Base-by-base conservation (phyloP, 2,113 vertebrate species). In the Cephalophus harveyi region DNA sequence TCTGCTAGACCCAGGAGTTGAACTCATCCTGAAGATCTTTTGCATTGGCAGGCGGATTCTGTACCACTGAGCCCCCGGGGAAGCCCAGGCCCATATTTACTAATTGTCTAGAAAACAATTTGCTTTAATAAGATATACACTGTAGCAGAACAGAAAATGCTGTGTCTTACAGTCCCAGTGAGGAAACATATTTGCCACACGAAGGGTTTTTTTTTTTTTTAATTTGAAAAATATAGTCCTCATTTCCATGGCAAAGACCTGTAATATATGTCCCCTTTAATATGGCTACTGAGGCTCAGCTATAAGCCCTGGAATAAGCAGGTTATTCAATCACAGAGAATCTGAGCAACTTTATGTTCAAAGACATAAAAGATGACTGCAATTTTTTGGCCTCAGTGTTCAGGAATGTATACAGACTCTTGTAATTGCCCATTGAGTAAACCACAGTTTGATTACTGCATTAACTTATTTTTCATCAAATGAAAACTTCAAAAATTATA, bases 31-130 rank as follows among this genome's bases (percentile, higher is more conserved):
- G 7, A 4, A 30, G 62, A 33, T n/a, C 62, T 9, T 64, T 15
- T 64, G 3, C 62, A 19, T 5, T 0, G 16, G 2, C 3, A 67
- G 33, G 62, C 0, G 0, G 62, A n/a, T 67, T 19, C 16, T 67
- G 1, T 64, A n/a, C 33, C 30, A 9, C 62, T n/a, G 62, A n/a
- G 1, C 62, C 33, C n/a, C 7, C 0, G 0, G 33, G 33, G 62
- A 9, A n/a, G 33, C 1, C 89, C 28, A 85, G 62, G 36, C 4
- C 6, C 76, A 6, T 60, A 30, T 78, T 96, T 89, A 55, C 46
- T 2, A n/a, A 64, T 4, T 64, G 3, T 60, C 16, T 40, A 28
- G 81, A 90, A 2, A 6, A n/a, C 1, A 1, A 11, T 43, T 52
- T 62, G 10, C n/a, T 92, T 71, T 71, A 54, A 36, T 76, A 28